Evolutionary conservation across 2,888 invertebrate genomes (phyloP).

Genomic region (Lithophane leautieri): DNA sequence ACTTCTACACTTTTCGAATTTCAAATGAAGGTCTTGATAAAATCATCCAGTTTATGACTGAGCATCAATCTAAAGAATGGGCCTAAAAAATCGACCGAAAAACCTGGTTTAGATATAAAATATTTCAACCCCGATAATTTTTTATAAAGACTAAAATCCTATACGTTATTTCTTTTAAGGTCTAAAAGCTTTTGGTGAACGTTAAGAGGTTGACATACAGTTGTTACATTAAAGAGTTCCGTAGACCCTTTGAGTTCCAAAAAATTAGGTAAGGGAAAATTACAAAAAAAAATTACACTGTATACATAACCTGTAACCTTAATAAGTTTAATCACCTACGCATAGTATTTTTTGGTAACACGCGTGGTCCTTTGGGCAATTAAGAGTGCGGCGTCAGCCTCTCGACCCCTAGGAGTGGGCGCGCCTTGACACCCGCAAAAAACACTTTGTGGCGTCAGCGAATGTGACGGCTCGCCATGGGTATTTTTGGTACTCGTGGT

Average conservation of each 20-base stretch:
- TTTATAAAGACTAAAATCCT: neutral
- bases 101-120: neutral
- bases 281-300: neutral
- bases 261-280: neutral
- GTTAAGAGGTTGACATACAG: neutral
- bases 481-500: conserved; percentile 30
- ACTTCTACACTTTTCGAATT: neutral
- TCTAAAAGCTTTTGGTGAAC: conserved; percentile 21
- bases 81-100: neutral
- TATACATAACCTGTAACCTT: conserved; percentile 11
- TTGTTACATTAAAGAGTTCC: conserved; percentile 14
- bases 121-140: conserved; percentile 7
- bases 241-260: neutral
- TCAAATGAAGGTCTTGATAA: neutral
- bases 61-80: neutral
- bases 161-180: conserved; percentile 17
- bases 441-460: conserved; percentile 55
- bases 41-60: neutral
- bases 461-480: conserved; percentile 29
- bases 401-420: conserved; percentile 64
- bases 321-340: conserved; percentile 37
- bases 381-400: conserved; percentile 65
- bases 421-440: conserved; percentile 60
- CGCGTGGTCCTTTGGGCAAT: conserved; percentile 62
- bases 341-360: conserved; percentile 55